Evolutionary conservation across 2,797 vertebrate species (phyloP).

Genomic region (Hirundo rustica): DNA sequence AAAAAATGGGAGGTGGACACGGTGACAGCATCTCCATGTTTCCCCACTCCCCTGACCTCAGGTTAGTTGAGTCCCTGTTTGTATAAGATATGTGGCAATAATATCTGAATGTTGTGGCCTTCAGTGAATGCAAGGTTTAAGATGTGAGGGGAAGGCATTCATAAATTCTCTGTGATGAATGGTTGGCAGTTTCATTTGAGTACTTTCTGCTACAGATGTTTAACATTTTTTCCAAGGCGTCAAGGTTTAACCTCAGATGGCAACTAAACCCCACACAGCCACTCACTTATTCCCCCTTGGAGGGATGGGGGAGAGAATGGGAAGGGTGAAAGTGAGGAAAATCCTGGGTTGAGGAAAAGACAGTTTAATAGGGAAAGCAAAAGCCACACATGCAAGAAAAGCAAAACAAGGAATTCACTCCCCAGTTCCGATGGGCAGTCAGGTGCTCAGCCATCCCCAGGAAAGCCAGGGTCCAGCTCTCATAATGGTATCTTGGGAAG

Average conservation of each 20-base stretch:
- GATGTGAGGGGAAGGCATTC: not conserved
- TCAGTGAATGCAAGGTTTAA: slow-evolving; percentile 26
- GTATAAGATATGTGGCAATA: not conserved
- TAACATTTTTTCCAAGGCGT: not conserved
- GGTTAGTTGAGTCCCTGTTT: not conserved
- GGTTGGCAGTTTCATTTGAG: not conserved
- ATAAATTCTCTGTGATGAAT: slow-evolving; percentile 2
- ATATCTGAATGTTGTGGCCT: not conserved
- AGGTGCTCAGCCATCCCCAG: not conserved
- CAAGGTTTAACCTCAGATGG: not conserved
- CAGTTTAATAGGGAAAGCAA: not conserved
- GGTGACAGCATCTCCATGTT: not conserved
- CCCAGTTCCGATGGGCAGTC: not conserved
- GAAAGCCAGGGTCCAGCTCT: not conserved
- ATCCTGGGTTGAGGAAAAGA: not conserved
- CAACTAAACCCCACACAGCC: not conserved
- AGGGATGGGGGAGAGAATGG: not conserved
- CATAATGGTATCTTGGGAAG: too few species aligned
- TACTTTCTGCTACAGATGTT: slow-evolving; percentile 3
- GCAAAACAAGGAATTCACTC: not conserved
- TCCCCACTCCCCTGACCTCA: not conserved
- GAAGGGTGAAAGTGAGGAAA: not conserved
- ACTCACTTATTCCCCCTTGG: not conserved
- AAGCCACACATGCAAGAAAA: not conserved
- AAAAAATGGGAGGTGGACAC: rapidly evolving